phyloP scores from a whole-genome alignment of 2,113 vertebrate genomes.

The Budorcas taxicolor region DNA sequence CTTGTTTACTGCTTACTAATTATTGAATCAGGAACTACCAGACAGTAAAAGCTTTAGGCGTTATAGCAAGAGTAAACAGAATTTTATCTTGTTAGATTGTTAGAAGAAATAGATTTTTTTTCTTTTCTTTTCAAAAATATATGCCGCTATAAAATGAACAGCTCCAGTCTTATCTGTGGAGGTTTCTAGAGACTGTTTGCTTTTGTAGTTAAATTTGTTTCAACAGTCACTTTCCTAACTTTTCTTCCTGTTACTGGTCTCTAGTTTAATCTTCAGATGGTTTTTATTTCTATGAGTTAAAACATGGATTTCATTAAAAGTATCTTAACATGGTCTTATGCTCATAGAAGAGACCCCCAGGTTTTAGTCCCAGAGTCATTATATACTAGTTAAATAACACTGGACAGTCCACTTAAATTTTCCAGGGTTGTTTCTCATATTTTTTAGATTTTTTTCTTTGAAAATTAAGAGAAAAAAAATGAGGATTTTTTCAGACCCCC shows the following conservation, averaged over 20 bases:
- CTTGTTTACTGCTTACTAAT: constrained; percentile 40
- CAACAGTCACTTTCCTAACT: neutral
- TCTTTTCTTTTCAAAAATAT: neutral
- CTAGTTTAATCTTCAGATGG: constrained; percentile 20
- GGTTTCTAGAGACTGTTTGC: neutral
- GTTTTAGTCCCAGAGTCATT: neutral
- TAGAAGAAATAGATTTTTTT: neutral
- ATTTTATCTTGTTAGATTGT: constrained; percentile 42
- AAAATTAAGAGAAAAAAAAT: neutral
- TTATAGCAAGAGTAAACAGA: constrained; percentile 15
- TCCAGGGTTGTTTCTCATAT: neutral
- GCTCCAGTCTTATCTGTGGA: neutral
- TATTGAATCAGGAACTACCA: constrained; percentile 43
- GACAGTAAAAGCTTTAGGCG: constrained; percentile 35
- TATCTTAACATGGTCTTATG: neutral
- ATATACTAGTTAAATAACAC: neutral
- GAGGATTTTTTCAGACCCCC: neutral
- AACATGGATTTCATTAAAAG: neutral
- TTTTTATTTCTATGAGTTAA: neutral
- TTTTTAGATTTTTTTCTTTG: neutral
- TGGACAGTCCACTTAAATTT: neutral
- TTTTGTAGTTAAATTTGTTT: constrained; percentile 21
- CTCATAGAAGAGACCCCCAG: neutral
- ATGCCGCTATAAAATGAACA: constrained; percentile 15
- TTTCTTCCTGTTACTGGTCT: constrained; percentile 8